phyloP scores from a whole-genome alignment of 1,140 invertebrate species.

The Pemphigus obesinymphae region DNA sequence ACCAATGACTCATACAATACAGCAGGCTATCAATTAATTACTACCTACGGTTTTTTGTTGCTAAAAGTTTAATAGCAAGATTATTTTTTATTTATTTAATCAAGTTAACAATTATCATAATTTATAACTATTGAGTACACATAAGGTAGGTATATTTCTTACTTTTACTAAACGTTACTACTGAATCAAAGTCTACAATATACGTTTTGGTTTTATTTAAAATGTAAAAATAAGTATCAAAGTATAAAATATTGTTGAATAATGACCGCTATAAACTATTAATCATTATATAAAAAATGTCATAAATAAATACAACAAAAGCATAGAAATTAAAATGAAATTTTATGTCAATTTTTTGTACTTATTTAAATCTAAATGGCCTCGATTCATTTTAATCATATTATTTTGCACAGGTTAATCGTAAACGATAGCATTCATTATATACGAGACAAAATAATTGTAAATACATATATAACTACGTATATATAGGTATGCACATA shows the following conservation, averaged over 20 bases:
- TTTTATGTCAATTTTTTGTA: no score
- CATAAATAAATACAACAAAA: no score
- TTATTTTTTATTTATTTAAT: background rate
- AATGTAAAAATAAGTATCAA: no score
- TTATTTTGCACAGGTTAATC: constrained; percentile 5
- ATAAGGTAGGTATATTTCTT: background rate
- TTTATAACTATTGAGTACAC: background rate
- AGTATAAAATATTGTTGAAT: no score
- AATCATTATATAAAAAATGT: no score
- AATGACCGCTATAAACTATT: no score
- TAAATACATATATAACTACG: background rate
- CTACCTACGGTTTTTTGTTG: no score
- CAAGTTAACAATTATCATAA: no score
- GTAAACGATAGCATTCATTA: background rate
- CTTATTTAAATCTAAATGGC: background rate
- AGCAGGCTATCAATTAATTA: background rate
- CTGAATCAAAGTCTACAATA: background rate
- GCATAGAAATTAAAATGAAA: no score
- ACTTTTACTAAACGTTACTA: background rate
- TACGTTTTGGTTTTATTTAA: background rate
- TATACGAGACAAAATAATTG: background rate
- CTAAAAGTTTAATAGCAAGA: no score
- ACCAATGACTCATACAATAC: background rate
- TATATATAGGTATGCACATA: no score
- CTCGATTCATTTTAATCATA: background rate